A percentile compares a stretch with the other conserved stretches of the same genome.
phyloP scores from a whole-genome alignment of 53 echinoderm and acorn worm species.

The Astropecten irregularis region DNA sequence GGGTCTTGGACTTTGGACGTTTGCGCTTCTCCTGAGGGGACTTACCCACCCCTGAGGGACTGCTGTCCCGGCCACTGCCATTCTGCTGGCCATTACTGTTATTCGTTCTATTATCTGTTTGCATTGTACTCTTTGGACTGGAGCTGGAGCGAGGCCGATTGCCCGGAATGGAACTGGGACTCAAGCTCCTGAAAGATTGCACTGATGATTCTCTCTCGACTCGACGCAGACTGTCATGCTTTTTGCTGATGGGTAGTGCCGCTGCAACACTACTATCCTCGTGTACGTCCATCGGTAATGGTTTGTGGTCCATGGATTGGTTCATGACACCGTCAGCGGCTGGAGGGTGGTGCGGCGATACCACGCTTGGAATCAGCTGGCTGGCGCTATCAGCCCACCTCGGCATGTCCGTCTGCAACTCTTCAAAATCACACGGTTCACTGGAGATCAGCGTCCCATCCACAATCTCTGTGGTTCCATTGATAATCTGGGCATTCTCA shows the following conservation, averaged over 20 bases:
- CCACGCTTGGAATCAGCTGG: conserved; percentile 42
- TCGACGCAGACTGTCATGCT: conserved; percentile 11
- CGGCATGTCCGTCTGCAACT: conserved; percentile 85
- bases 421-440: conserved; percentile 71
- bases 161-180: neutral
- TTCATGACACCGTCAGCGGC: neutral
- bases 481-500: conserved; percentile 72
- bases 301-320: conserved; percentile 29
- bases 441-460: conserved; percentile 71
- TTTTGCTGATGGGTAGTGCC: conserved; percentile 6
- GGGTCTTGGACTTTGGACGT: conserved; percentile 60
- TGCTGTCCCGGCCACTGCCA: conserved; percentile 46
- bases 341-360: conserved; percentile 19
- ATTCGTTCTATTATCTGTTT: conserved; percentile 25
- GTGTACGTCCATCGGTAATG: conserved; percentile 12
- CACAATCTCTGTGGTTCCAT: conserved; percentile 80
- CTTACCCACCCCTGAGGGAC: conserved; percentile 20
- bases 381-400: conserved; percentile 94
- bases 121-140: conserved; percentile 49
- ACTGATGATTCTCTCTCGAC: conserved; percentile 32
- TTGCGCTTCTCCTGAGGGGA: conserved; percentile 54
- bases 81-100: neutral
- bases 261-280: neutral
- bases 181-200: conserved; percentile 37
- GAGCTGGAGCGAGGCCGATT: conserved; percentile 48